These are phyloP conservation scores for Diuraphis noxia DNA, from an alignment of 1,140 invertebrate species.

Conservation along the genomic window DNA sequence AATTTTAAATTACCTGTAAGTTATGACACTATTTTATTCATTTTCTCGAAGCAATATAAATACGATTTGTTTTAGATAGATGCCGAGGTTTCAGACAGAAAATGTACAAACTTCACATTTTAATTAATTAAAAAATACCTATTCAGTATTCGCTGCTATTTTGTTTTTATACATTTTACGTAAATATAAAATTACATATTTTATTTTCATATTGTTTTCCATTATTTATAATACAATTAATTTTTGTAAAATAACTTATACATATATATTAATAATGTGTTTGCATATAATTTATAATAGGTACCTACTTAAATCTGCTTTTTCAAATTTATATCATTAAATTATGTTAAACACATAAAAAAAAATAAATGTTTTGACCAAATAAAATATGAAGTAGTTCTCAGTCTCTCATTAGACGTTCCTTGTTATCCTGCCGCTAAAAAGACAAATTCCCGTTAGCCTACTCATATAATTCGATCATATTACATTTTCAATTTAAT, in stretches of 20 bases:
- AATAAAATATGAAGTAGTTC: background rate
- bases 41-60: background rate
- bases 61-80: background rate
- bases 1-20: background rate
- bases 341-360: background rate
- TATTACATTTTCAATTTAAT: background rate
- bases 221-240: background rate
- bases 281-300: background rate
- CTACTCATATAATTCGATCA: background rate
- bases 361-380: background rate
- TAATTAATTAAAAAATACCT: background rate
- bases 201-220: background rate
- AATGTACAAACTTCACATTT: background rate
- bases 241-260: background rate
- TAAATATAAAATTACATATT: background rate
- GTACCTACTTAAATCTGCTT: background rate
- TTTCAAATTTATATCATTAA: background rate
- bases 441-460: background rate
- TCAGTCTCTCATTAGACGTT: background rate
- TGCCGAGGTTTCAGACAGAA: background rate
- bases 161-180: background rate
- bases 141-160: too few species aligned
- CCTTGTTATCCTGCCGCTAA: background rate
- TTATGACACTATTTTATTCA: background rate
- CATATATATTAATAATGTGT: background rate